Conservation (phyloP, 2,888 invertebrate species). For the Lasioglossum marginatum region DNA sequence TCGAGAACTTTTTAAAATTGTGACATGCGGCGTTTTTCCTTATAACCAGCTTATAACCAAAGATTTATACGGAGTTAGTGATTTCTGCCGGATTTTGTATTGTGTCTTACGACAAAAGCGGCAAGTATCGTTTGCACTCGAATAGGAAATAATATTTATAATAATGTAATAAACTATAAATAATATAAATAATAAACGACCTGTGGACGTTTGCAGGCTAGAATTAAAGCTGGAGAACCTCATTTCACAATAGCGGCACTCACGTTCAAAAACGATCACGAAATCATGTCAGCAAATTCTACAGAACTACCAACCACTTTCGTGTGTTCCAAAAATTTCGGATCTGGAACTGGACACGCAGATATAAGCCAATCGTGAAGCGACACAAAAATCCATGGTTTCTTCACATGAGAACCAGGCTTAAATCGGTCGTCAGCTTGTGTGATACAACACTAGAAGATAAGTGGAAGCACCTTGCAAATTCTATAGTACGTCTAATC, state of each 20-base stretch:
- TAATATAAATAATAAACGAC: too few relatives aligned
- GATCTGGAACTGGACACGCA: neutral
- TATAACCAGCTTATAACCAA: too few relatives aligned
- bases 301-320: neutral
- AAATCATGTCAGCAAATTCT: neutral
- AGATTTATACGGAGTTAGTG: too few relatives aligned
- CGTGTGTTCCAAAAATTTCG: neutral
- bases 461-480: constrained; percentile 29
- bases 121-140: too few relatives aligned
- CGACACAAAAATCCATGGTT: neutral
- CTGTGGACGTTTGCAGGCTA: too few relatives aligned
- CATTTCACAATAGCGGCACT: neutral
- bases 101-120: too few relatives aligned
- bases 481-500: constrained; percentile 63
- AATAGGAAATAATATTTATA: too few relatives aligned
- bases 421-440: neutral
- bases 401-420: neutral
- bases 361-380: neutral
- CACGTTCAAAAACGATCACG: neutral
- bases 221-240: neutral
- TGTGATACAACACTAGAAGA: constrained; percentile 12
- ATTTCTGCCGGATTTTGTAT: too few relatives aligned
- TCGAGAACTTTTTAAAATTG: too few relatives aligned
- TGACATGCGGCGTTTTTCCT: too few relatives aligned
- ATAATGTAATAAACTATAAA: too few relatives aligned